phyloP scores from a whole-genome alignment of 2,888 invertebrate genomes.

The Cancer borealis region DNA sequence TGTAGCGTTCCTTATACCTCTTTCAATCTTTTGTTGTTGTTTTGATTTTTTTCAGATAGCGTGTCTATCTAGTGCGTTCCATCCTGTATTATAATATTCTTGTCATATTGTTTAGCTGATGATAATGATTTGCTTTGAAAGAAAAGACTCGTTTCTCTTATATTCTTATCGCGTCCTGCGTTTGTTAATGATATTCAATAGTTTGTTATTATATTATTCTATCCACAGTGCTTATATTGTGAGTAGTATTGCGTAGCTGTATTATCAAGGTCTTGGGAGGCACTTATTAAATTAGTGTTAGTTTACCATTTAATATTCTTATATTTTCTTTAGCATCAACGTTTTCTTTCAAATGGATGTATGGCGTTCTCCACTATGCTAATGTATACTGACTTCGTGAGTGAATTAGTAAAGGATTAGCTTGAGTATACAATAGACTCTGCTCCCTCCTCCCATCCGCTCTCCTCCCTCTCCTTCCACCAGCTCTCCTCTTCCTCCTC shows the following conservation, averaged over 20 bases:
- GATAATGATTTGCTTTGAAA: too few species aligned
- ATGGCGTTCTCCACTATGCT: neutral
- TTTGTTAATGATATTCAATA: neutral
- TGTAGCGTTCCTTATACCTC: too few species aligned
- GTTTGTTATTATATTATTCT: neutral
- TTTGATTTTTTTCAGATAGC: too few species aligned
- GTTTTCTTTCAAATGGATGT: neutral
- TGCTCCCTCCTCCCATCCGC: neutral
- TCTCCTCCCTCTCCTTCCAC: neutral
- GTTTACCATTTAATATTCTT: neutral
- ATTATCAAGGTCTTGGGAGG: neutral
- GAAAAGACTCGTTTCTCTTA: too few species aligned
- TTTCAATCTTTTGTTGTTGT: too few species aligned
- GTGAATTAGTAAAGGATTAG: neutral
- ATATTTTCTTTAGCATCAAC: neutral
- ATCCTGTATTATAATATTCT: too few species aligned
- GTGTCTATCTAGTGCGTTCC: too few species aligned
- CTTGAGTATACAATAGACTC: neutral
- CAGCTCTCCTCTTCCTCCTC: neutral
- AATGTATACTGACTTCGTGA: neutral
- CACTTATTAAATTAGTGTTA: neutral
- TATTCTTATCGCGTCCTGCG: too few species aligned
- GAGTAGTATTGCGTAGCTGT: neutral
- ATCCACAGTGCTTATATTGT: neutral
- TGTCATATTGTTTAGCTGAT: too few species aligned